Evolutionary conservation across 2,113 vertebrate genomes (phyloP).

Genomic region (Spea multiplicata): DNA sequence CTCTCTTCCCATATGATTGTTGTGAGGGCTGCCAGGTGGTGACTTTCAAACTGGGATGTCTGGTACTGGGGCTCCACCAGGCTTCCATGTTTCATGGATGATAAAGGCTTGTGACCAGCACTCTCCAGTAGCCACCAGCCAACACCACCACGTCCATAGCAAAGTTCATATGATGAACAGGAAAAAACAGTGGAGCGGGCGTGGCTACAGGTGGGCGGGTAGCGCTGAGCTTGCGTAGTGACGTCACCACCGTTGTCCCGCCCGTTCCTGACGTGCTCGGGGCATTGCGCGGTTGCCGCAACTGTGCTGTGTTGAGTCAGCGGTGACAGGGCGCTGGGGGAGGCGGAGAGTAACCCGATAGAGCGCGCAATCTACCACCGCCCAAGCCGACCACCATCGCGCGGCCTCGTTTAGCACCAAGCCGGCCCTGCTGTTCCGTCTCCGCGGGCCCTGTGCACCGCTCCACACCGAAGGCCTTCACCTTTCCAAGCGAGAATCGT

Average conservation of each 20-base stretch:
- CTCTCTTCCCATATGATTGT: no score
- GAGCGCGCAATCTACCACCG: neutral
- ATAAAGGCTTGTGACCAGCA: no score
- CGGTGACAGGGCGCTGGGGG: constrained; percentile 30
- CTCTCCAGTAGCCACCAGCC: no score
- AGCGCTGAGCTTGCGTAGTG: constrained; percentile 1
- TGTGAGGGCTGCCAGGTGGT: no score
- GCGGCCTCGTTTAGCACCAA: no score
- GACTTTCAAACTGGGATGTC: no score
- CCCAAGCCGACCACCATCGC: neutral
- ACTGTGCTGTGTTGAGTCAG: constrained; percentile 43
- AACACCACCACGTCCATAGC: neutral
- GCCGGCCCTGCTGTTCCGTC: neutral
- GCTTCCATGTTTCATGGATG: no score
- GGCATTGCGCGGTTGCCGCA: constrained; percentile 38
- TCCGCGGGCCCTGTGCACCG: neutral
- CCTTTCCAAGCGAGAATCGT: constrained; percentile 51
- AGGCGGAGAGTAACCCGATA: neutral
- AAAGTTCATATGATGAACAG: neutral
- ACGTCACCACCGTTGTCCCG: constrained; percentile 23
- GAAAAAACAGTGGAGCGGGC: neutral
- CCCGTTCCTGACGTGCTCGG: constrained; percentile 21
- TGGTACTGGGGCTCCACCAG: no score
- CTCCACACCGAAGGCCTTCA: constrained; percentile 51
- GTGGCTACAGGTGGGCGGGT: constrained; percentile 28